Evolutionary conservation across 2,888 invertebrate species (phyloP), one percentile per base, ranked within the genome.

Genomic region (Xylota sylvarum): DNA sequence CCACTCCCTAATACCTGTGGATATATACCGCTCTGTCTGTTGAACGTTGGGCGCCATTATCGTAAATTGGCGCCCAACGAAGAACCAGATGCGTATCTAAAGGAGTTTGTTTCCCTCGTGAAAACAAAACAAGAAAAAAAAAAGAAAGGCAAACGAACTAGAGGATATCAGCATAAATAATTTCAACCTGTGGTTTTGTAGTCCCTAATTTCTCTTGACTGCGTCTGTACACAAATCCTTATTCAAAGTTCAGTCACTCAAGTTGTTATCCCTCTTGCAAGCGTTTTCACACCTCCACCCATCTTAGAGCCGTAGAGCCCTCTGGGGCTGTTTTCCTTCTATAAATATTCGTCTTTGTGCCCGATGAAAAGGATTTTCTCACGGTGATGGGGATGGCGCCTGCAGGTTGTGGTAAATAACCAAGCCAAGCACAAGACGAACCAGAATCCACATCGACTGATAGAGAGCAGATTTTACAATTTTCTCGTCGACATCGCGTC

Each of bases 401-500:
- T 65, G 17, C 37, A 69, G 74, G 80, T 72, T 56, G 23, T 67
- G 19, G 76, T 40, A 72, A 76, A 76, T 64, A 62, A 74, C 72
- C 70, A 35, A 43, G 56, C 72, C 70, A 35, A 43, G 56, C 46
- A 56, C 35, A 80, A 52, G 52, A 27, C 17, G 52, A 62, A 43
- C 43, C 6, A 43, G 48, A 69, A 79, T 69, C 58, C 56, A 37
- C 58, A 72, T 74, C 80, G 80, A 72, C 76, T 85, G 80, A 85
- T 76, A 76, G 76, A 80, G 70, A 65, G 70, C 74, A 80, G 80
- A 85, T 85, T 80, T 80, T 70, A 65, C 58, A 80, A 80, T 76
- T 76, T 85, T 76, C 65, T 65, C 58, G 62, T 80, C 55, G 74
- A 65, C 50, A 46, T 74, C 64, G 46, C 64, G 46, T 40, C 23